These are phyloP conservation scores for Peromyscus leucopus DNA, from an alignment of 2,113 vertebrate genomes.

Conservation along the genomic window DNA sequence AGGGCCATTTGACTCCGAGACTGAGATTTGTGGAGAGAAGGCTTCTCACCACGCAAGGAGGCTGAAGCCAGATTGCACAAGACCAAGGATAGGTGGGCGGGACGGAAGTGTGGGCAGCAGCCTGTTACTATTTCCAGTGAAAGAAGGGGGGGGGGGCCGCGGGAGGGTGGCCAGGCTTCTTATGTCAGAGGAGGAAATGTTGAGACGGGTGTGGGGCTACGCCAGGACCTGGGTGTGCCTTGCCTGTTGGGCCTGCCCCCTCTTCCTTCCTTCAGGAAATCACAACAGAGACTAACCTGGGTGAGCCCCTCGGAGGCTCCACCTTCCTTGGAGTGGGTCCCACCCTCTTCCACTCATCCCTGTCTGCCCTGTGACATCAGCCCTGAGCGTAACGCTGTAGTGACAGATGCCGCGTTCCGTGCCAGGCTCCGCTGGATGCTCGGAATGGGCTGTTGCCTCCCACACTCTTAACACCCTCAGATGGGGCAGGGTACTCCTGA, in stretches of 20 bases:
- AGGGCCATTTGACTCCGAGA: not conserved
- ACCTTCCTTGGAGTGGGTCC: not conserved
- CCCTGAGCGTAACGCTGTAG: not conserved
- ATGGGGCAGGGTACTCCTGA: not conserved
- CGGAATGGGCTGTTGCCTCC: not conserved
- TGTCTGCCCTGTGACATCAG: not conserved
- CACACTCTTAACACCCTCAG: fast-evolving
- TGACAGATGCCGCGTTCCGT: not conserved
- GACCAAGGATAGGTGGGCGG: not conserved
- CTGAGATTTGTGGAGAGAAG: not conserved
- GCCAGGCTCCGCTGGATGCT: not conserved
- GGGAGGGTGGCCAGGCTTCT: not conserved
- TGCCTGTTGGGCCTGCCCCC: not conserved
- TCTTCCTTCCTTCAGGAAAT: not conserved
- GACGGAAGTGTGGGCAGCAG: not conserved
- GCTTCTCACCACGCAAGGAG: not conserved
- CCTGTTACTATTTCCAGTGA: not conserved
- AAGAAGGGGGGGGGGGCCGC: not conserved
- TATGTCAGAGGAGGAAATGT: not conserved
- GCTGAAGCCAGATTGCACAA: not conserved
- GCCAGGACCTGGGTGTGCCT: not conserved
- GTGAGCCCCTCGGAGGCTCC: not conserved
- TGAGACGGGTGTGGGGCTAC: not conserved
- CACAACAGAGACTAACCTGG: not conserved
- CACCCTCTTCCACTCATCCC: not conserved